Conservation (phyloP, 2,113 vertebrate species). For the Lepus europaeus region DNA sequence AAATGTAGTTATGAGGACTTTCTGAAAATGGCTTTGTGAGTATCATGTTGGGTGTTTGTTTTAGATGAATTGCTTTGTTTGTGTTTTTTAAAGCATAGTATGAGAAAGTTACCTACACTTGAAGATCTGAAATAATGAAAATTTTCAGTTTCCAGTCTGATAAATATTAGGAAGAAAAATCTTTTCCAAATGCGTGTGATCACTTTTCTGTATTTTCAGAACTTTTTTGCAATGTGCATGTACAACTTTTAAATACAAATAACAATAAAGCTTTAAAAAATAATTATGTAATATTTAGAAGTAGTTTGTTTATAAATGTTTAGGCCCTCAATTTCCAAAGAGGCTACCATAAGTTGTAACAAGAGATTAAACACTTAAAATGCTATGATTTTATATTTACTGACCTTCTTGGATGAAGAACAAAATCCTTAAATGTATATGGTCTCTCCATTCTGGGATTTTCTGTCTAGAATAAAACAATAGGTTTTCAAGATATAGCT, state of each 20-base stretch:
- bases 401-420: conserved; percentile 98
- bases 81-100: conserved; percentile 12
- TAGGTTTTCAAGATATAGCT: conserved; percentile 72
- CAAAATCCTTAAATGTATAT: conserved; percentile 98
- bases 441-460: conserved; percentile 95
- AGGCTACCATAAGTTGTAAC: neutral
- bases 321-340: conserved; percentile 42
- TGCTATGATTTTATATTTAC: conserved; percentile 79
- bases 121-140: conserved; percentile 10
- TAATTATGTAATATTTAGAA: conserved; percentile 2
- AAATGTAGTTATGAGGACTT: conserved; percentile 46
- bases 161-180: conserved; percentile 3
- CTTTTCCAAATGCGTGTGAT: neutral
- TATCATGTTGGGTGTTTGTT: neutral
- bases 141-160: neutral
- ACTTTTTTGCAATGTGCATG: conserved; percentile 7
- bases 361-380: neutral
- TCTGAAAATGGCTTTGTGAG: conserved; percentile 17
- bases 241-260: conserved; percentile 42
- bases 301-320: conserved; percentile 22
- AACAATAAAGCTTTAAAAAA: conserved; percentile 61
- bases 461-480: conserved; percentile 94
- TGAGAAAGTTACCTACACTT: conserved; percentile 29
- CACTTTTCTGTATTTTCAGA: conserved; percentile 30
- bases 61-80: neutral